These are phyloP conservation scores for Ciconia boyciana DNA, from an alignment of 2,113 vertebrate genomes.

Conservation along the genomic window DNA sequence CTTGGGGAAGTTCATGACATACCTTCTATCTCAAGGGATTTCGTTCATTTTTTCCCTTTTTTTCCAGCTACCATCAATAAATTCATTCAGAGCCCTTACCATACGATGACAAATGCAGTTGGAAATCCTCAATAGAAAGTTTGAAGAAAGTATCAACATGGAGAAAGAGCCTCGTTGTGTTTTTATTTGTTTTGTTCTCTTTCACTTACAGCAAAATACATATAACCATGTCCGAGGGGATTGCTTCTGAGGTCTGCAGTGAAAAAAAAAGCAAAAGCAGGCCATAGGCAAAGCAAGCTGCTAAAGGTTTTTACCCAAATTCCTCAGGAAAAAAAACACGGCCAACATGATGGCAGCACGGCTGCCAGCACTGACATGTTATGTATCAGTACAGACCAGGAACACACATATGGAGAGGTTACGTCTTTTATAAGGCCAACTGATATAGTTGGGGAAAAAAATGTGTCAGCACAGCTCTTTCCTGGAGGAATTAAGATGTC, in stretches of 20 bases:
- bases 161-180: slow-evolving; percentile 52
- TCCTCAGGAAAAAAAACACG: background rate
- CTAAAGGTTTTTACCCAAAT: background rate
- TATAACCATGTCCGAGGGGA: background rate
- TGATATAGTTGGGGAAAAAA: fast-evolving
- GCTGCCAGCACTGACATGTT: background rate
- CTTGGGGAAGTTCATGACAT: slow-evolving; percentile 61
- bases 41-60: slow-evolving; percentile 18
- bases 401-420: background rate
- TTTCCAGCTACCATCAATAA: slow-evolving; percentile 62
- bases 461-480: background rate
- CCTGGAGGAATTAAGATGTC: background rate
- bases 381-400: fast-evolving
- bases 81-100: slow-evolving; percentile 64
- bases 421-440: background rate
- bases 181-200: slow-evolving; percentile 58
- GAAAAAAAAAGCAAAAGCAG: slow-evolving; percentile 2
- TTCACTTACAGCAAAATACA: slow-evolving; percentile 44
- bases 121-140: slow-evolving; percentile 50
- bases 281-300: background rate
- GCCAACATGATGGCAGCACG: background rate
- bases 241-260: background rate
- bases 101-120: background rate
- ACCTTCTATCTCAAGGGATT: slow-evolving; percentile 59
- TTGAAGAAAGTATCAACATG: slow-evolving; percentile 33